Base-by-base conservation (phyloP, 2,113 vertebrate genomes). In the Rhegmatorhina hoffmannsi region DNA sequence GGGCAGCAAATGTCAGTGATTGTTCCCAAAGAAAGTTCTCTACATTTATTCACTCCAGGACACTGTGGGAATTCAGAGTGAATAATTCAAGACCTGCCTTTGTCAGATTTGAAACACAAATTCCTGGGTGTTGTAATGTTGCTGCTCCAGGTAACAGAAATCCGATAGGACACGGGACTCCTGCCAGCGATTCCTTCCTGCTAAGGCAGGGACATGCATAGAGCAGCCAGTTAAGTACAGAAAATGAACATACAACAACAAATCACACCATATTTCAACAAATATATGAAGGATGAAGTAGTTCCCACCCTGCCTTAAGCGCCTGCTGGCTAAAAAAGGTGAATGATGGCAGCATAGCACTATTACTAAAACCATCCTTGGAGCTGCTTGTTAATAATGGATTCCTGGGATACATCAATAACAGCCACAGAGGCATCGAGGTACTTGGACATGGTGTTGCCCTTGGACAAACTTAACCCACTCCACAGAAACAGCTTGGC, bases 341-440 rank as follows among this genome's bases (percentile, higher is more conserved):
- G 95, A 95, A 29, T 88, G 93, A 95, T 93, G 93, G 93, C 90
- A 91, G 87, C 78, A 34, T 6, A 77, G 58, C 33, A 10, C 78
- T 29, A 76, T 52, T 80, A 62, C 67, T 87, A 59, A 91, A 86
- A 50, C 52, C 93, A 94, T 91, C 84, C 93, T 95, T 8, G 1
- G 93, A 95, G 90, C 87, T 59, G 63, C 62, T 40, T 46, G 74
- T n/a, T 95, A 64, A 53, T 69, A n/a, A 82, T 40, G 62, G 84
- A 60, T 64, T 79, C 87, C 81, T 44, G 92, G 82, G 70, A 73
- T 16, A 49, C 87, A 90, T 80, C 95, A 83, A 34, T 64, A 82
- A 95, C 78, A 67, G 87, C 79, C 73, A 78, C 73, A 52, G 10
- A 73, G 84, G 68, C 92, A 77, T 34, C 1, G 3, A 60, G 33